A percentile compares a stretch with the other conserved stretches of the same genome.
Evolutionary conservation across 37 sponge, comb jelly and placozoan genomes (phyloP).

Genomic region (Trichoplax adhaerens): DNA sequence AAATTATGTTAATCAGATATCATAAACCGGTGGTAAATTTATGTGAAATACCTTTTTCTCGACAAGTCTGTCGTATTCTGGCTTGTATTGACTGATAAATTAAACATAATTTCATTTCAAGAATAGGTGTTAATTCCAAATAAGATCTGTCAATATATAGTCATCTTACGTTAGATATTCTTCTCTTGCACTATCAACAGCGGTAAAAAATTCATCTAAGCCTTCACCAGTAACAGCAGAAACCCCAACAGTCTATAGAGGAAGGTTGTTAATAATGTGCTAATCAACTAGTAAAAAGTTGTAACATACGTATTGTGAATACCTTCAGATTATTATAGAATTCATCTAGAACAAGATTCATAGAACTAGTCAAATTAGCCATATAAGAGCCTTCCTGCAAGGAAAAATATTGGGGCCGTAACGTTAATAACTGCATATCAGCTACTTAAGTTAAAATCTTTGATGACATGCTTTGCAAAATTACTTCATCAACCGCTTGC

Average conservation of each 20-base stretch:
- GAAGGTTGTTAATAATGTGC: too few relatives aligned
- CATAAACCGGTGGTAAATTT: too few relatives aligned
- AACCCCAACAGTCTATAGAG: constrained; percentile 61
- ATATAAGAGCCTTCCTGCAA: constrained; percentile 57
- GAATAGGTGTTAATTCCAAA: too few relatives aligned
- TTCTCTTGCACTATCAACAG: constrained; percentile 38
- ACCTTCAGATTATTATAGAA: constrained; percentile 74
- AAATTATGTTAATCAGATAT: too few relatives aligned
- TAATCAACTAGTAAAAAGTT: too few relatives aligned
- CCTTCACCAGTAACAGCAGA: constrained; percentile 62
- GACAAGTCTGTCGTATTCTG: too few relatives aligned
- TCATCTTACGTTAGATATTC: constrained; percentile 24
- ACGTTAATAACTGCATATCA: too few relatives aligned
- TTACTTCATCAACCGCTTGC: constrained; percentile 57
- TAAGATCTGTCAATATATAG: too few relatives aligned
- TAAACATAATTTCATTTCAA: too few relatives aligned
- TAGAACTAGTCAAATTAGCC: constrained; percentile 68
- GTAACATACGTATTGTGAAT: neutral
- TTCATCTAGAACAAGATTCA: constrained; percentile 92
- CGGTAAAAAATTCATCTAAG: constrained; percentile 49
- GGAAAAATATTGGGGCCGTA: neutral
- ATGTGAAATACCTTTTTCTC: too few relatives aligned
- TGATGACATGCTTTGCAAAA: neutral
- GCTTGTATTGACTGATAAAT: too few relatives aligned
- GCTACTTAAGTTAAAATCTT: too few relatives aligned